These are phyloP conservation scores for Noctua janthe DNA, from an alignment of 2,888 invertebrate genomes.

Conservation along the genomic window DNA sequence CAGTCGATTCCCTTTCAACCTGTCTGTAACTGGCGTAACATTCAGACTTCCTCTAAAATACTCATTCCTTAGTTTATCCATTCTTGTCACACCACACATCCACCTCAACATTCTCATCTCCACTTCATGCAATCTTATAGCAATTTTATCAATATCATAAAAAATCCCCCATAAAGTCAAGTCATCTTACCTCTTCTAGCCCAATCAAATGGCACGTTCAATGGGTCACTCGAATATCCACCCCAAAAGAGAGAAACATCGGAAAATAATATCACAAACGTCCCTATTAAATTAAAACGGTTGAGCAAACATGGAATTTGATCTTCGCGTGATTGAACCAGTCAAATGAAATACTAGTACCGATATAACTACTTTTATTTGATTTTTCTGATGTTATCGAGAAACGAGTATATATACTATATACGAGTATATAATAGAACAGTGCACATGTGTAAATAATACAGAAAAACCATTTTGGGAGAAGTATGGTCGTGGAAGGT, in stretches of 20 bases:
- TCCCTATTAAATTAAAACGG: constrained; percentile 58
- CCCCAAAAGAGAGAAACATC: constrained; percentile 25
- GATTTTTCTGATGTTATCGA: constrained; percentile 3
- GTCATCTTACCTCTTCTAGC: background rate
- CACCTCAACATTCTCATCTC: no score
- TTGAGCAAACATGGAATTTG: constrained; percentile 45
- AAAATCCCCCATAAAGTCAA: background rate
- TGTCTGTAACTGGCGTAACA: no score
- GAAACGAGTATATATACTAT: no score
- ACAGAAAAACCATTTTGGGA: background rate
- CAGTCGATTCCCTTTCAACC: no score
- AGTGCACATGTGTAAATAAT: background rate
- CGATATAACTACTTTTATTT: constrained; percentile 32
- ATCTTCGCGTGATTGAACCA: constrained; percentile 39
- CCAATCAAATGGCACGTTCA: background rate
- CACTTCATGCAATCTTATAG: background rate
- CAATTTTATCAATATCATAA: background rate
- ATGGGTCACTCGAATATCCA: constrained; percentile 2
- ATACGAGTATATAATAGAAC: no score
- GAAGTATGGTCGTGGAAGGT: background rate
- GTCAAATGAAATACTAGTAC: constrained; percentile 28
- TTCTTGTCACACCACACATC: no score
- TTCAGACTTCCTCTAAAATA: no score
- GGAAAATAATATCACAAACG: constrained; percentile 36
- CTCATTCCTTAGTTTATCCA: no score